Percentiles rank a stretch among this genome's conserved stretches.
phyloP scores from a whole-genome alignment of 2,797 vertebrate species.

The Sebastes hubbsi region DNA sequence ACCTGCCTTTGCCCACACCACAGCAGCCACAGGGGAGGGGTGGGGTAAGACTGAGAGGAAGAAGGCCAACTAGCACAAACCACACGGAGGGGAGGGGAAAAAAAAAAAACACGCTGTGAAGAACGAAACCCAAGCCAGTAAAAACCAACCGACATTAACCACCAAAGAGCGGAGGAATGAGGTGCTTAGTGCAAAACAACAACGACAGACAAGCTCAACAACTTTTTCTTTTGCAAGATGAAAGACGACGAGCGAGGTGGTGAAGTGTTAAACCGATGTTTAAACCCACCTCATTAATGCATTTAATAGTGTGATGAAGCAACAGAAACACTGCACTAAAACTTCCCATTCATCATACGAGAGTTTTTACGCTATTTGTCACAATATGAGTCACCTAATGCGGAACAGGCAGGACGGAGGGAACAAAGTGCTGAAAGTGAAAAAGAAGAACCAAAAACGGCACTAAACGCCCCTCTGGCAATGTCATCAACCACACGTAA shows the following conservation, averaged over 20 bases:
- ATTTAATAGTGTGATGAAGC: neutral
- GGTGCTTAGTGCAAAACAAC: neutral
- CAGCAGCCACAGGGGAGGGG: constrained; percentile 57
- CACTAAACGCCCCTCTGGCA: constrained; percentile 6
- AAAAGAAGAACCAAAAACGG: neutral
- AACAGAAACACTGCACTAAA: neutral
- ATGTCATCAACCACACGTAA: constrained; percentile 15
- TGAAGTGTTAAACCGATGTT: neutral
- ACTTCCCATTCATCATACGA: neutral
- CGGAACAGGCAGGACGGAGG: neutral
- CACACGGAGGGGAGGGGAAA: constrained; percentile 22
- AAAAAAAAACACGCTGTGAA: neutral
- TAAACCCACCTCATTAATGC: neutral
- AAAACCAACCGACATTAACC: constrained; percentile 39
- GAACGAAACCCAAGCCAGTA: constrained; percentile 31
- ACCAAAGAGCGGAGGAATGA: neutral
- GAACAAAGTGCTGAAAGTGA: neutral
- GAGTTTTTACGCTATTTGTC: neutral
- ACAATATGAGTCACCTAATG: constrained; percentile 19
- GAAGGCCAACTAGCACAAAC: constrained; percentile 39
- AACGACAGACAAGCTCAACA: neutral
- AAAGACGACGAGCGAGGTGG: neutral
- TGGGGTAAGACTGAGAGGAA: constrained; percentile 31
- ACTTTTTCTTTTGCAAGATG: neutral
- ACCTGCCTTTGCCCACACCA: constrained; percentile 51